Evolutionary conservation across 2,113 vertebrate species (phyloP), one percentile per base, ranked within the genome.

Genomic region (Tyrannus savana): DNA sequence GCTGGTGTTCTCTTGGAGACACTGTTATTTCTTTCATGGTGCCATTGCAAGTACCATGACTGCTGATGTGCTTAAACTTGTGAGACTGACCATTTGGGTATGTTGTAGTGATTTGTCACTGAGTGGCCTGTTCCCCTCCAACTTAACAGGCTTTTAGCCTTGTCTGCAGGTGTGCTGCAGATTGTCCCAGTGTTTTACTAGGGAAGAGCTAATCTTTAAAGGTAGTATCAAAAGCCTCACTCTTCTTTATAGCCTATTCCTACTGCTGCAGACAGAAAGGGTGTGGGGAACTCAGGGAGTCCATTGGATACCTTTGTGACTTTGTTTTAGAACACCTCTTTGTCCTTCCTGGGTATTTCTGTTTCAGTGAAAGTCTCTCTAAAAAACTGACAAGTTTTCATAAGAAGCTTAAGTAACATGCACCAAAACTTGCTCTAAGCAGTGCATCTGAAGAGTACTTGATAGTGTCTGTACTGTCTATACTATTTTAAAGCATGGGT

Each of bases 261-360:
- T 8, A 1, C 37, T 53, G 33, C 37, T 66, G 42, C n/a, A 83
- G 67, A 37, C 16, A 35, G 52, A 47, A 73, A 31, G 7, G 27
- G 18, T 25, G 42, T 21, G 22, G 25, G 37, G 22, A 91, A 23
- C 46, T 63, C 0, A 0, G 25, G 21, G 39, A 35, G 25, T 59
- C 56, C n/a, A 9, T 33, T n/a, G 39, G 28, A 12, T 71, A 47
- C 9, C 23, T n/a, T n/a, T 10, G 0, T 11, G 27, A 22, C 19
- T 50, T 50, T 6, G 3, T 8, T 56, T 87, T 60, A 47, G 44
- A 89, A 75, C 8, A 21, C 7, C 4, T 6, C 49, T 41, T 72
- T 59, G 72, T 63, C 46, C 44, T 64, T 75, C 7, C 23, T 75
- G 12, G 12, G 2, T 82, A 47, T 47, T 78, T 80, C 56, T 90